Evolutionary conservation across 2,113 vertebrate species (phyloP).

Genomic region (Cephalopterus ornatus): DNA sequence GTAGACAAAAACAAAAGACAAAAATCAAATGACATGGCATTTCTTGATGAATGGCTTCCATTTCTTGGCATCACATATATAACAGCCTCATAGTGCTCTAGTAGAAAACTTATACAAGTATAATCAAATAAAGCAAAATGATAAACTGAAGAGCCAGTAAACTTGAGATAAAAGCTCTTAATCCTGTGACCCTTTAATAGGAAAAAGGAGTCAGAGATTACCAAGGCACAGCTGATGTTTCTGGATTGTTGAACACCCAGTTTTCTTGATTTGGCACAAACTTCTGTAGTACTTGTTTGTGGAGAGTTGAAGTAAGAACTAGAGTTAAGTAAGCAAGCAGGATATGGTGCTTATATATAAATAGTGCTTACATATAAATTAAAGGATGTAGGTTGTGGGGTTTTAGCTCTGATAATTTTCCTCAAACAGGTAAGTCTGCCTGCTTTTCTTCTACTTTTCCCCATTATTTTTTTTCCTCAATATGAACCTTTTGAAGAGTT

Average conservation of each 20-base stretch:
- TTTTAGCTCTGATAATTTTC: neutral
- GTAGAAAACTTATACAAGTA: neutral
- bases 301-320: neutral
- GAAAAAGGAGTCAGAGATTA: neutral
- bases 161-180: neutral
- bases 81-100: neutral
- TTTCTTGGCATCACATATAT: neutral
- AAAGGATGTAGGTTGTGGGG: accelerated
- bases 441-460: neutral
- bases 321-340: neutral
- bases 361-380: neutral
- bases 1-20: neutral
- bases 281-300: neutral
- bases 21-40: neutral
- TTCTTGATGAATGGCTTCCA: neutral
- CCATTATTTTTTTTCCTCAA: accelerated
- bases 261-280: neutral
- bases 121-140: neutral
- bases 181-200: neutral
- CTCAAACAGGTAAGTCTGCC: neutral
- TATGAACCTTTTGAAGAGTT: neutral
- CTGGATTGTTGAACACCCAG: neutral
- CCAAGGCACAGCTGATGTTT: neutral
- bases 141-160: neutral
- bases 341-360: too few relatives aligned